phyloP scores from a whole-genome alignment of 1,140 invertebrate genomes.

The Dermatophagoides farinae region DNA sequence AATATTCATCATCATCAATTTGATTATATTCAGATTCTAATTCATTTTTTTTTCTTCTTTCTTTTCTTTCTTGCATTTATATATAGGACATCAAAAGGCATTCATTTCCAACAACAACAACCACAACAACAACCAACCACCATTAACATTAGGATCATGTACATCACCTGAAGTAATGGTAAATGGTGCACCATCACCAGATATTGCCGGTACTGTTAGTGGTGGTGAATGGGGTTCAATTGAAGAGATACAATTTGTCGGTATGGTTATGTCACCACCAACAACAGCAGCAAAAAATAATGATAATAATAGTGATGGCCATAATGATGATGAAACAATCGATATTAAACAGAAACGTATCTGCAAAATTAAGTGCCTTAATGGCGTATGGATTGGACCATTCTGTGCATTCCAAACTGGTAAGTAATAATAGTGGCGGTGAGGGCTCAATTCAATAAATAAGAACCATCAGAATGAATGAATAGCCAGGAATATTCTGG shows the following conservation, averaged over 20 bases:
- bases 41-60: too few relatives aligned
- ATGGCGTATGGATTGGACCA: constrained; percentile 55
- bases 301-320: not conserved
- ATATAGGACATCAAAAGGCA: too few relatives aligned
- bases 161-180: constrained; percentile 19
- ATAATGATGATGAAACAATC: not conserved
- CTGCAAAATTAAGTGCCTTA: constrained; percentile 58
- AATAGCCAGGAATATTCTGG: too few relatives aligned
- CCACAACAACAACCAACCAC: not conserved
- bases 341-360: constrained; percentile 22
- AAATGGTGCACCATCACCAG: constrained; percentile 17
- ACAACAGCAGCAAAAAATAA: constrained; percentile 20
- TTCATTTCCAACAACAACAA: too few relatives aligned
- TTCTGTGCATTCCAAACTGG: constrained; percentile 31
- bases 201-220: constrained; percentile 3
- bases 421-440: not conserved
- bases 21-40: too few relatives aligned
- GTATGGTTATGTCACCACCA: constrained; percentile 37
- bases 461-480: too few relatives aligned
- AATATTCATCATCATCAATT: too few relatives aligned
- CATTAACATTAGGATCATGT: constrained; percentile 10
- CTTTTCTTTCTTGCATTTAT: too few relatives aligned
- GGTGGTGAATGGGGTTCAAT: constrained; percentile 17
- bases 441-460: too few relatives aligned
- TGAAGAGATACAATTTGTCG: constrained; percentile 35